phyloP scores from a whole-genome alignment of 2,888 invertebrate genomes.

The Scaptomyza flava region DNA sequence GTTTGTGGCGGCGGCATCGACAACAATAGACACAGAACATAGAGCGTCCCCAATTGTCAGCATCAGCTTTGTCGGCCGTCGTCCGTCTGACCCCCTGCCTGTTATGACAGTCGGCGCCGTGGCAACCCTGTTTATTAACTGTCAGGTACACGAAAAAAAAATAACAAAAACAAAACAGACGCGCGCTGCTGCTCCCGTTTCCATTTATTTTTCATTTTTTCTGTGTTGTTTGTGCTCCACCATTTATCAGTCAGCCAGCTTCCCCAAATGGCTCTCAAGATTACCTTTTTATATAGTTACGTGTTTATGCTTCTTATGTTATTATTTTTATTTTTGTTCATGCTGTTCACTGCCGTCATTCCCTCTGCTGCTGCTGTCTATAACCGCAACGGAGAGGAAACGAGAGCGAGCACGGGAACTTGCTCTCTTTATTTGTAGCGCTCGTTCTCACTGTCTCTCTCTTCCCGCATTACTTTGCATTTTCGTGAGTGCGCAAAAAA shows the following conservation, averaged over 20 bases:
- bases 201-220: slow-evolving; percentile 11
- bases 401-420: slow-evolving; percentile 21
- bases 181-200: slow-evolving; percentile 38
- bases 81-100: slow-evolving; percentile 8
- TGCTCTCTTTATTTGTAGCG: slow-evolving; percentile 16
- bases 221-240: slow-evolving; percentile 1
- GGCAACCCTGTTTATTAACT: slow-evolving; percentile 71
- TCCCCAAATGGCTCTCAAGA: slow-evolving; percentile 39
- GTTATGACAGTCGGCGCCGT: slow-evolving; percentile 26
- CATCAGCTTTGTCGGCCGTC: slow-evolving; percentile 37
- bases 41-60: slow-evolving; percentile 54
- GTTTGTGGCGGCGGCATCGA: slow-evolving; percentile 46
- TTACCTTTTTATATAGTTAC: slow-evolving; percentile 72
- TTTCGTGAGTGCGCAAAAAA: slow-evolving; percentile 75
- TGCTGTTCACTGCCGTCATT: slow-evolving; percentile 50
- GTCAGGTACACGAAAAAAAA: slow-evolving; percentile 31
- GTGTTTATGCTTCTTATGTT: slow-evolving; percentile 75
- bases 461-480: slow-evolving; percentile 63
- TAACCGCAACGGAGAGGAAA: slow-evolving; percentile 41
- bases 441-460: background rate
- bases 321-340: slow-evolving; percentile 70
- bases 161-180: slow-evolving; percentile 20
- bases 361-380: slow-evolving; percentile 46
- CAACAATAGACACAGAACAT: slow-evolving; percentile 54
- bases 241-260: slow-evolving; percentile 54